phyloP scores from a whole-genome alignment of 2,888 invertebrate genomes.

The Zaprionus obscuricornis region DNA sequence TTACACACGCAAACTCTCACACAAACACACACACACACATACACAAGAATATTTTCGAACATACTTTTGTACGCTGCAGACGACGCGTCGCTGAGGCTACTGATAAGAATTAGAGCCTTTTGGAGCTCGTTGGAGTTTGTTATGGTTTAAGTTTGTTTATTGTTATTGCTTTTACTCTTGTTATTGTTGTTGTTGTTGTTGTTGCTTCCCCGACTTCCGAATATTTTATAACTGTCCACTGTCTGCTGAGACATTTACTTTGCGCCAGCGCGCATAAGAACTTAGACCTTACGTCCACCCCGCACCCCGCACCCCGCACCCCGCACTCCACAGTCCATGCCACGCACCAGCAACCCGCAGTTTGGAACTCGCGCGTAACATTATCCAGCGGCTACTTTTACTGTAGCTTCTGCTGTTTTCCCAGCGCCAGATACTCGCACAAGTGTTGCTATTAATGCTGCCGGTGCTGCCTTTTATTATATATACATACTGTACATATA shows the following conservation, averaged over 20 bases:
- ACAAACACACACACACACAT: background rate
- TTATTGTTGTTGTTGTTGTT: constrained; percentile 19
- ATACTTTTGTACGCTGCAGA: constrained; percentile 52
- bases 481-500: no score
- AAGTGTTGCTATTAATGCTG: constrained; percentile 63
- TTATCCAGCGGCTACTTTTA: constrained; percentile 21
- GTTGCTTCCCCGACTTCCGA: constrained; percentile 11
- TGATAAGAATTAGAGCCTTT: constrained; percentile 44
- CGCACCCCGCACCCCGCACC: background rate
- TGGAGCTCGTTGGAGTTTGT: constrained; percentile 42
- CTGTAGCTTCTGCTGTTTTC: background rate
- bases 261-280: background rate
- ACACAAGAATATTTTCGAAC: constrained; percentile 12
- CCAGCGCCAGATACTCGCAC: constrained; percentile 10
- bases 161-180: constrained; percentile 17
- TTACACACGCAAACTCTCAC: background rate
- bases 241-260: constrained; percentile 7
- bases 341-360: background rate
- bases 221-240: constrained; percentile 70
- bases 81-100: constrained; percentile 16
- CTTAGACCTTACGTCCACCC: background rate
- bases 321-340: background rate
- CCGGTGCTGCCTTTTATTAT: no score
- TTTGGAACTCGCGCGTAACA: constrained; percentile 3
- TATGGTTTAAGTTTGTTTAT: constrained; percentile 64